Evolutionary conservation across 2,113 vertebrate species (phyloP), one percentile per base, ranked within the genome.

Genomic region (Galemys pyrenaicus): DNA sequence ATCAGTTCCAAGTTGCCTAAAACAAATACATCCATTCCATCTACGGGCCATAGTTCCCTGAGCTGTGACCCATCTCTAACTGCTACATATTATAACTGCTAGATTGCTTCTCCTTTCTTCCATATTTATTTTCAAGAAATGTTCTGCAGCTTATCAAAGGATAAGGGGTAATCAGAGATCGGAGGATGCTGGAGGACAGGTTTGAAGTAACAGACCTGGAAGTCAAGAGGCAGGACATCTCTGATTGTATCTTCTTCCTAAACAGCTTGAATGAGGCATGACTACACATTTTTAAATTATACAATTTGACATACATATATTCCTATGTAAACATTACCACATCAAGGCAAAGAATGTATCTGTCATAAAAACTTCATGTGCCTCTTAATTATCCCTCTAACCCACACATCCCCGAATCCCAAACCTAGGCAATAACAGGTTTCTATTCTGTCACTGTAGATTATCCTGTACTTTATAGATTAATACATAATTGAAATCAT

Each of bases 61-160:
- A 71, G 9, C 51, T 64, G 28, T 58, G 71, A 81, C 10, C 60
- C 3, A 58, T 80, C 19, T 81, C 30, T 84, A 83, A 77, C 13
- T 79, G 32, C 51, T 54, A 68, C 22, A 68, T 35, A 35, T 79
- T 79, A 5, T 70, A 87, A 87, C 26, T 56, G 7, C 12, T 54
- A 44, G 10, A 24, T 4, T 62, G 22, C 46, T 87, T 75, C 4
- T 15, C 24, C 17, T 49, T 85, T 70, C 44, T 70, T 51, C 22
- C 83, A 60, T 32, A 78, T 67, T 94, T 70, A 68, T 84, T 58
- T 67, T 87, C n/a, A 84, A 95, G 71, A 79, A 83, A 84, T 54
- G 32, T 49, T 56, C 6, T 32, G 5, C 17, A 24, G 73, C 37
- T 62, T 60, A 46, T 41, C 49, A 35, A 84, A 60, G 2, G 37